A percentile compares a stretch with the other conserved stretches of the same genome.
phyloP scores from a whole-genome alignment of 2,888 invertebrate species.

The Drosophila siamana region DNA sequence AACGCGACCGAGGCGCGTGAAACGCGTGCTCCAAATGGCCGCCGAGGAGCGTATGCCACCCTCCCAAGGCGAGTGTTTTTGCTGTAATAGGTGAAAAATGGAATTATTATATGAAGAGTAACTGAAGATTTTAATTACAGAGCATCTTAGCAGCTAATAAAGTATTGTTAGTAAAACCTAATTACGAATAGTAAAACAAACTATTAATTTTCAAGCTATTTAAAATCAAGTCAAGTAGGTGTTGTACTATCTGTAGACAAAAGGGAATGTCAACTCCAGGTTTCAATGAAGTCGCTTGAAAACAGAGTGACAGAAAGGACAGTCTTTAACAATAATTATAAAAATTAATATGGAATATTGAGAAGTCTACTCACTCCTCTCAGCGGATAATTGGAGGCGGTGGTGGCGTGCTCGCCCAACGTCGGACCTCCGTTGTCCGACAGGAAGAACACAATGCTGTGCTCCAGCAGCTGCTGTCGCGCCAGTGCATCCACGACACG shows the following conservation, averaged over 20 bases:
- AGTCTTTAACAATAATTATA: too few species aligned
- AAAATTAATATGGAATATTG: too few species aligned
- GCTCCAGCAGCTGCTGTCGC: slow-evolving; percentile 89
- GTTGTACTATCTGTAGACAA: too few species aligned
- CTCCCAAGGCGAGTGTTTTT: slow-evolving; percentile 93
- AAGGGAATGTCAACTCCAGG: too few species aligned
- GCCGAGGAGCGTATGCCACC: slow-evolving; percentile 93
- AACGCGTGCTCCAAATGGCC: slow-evolving; percentile 90
- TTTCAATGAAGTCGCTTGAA: too few species aligned
- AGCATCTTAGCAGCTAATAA: too few species aligned
- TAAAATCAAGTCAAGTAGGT: too few species aligned
- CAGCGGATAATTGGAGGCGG: slow-evolving; percentile 92
- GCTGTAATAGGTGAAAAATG: slow-evolving; percentile 82
- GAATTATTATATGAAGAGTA: not conserved
- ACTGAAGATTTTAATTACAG: too few species aligned
- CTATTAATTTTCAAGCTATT: too few species aligned
- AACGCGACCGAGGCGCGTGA: slow-evolving; percentile 86
- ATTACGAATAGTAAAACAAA: too few species aligned
- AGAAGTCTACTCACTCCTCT: slow-evolving; percentile 89
- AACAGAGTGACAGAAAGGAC: too few species aligned
- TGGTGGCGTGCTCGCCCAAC: slow-evolving; percentile 89
- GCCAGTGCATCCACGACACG: slow-evolving; percentile 90
- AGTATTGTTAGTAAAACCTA: too few species aligned
- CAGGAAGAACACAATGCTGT: slow-evolving; percentile 93
- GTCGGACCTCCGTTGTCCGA: slow-evolving; percentile 96